These are phyloP conservation scores for Euproctis similis DNA, from an alignment of 2,888 invertebrate genomes.

Conservation along the genomic window DNA sequence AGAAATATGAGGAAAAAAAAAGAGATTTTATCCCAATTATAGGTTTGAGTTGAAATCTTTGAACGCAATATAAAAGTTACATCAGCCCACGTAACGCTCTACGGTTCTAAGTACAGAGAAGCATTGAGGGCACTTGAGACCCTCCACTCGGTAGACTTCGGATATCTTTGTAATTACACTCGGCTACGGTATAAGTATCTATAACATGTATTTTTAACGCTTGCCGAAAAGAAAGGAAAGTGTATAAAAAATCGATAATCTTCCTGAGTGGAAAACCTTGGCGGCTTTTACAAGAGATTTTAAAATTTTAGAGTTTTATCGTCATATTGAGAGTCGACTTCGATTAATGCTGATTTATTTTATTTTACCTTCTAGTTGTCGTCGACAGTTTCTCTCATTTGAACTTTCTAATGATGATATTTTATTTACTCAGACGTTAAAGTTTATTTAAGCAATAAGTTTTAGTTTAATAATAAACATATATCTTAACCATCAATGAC, in stretches of 20 bases:
- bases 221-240: constrained; percentile 44
- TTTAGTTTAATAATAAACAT: no score
- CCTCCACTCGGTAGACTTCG: constrained; percentile 59
- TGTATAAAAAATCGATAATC: constrained; percentile 41
- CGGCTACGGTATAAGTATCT: constrained; percentile 45
- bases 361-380: no score
- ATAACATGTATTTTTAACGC: constrained; percentile 57
- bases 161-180: constrained; percentile 74
- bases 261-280: constrained; percentile 34
- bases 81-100: constrained; percentile 63
- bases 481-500: no score
- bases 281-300: constrained; percentile 40
- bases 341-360: constrained; percentile 41
- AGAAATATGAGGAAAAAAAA: constrained; percentile 14
- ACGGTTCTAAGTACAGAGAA: constrained; percentile 58
- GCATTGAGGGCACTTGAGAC: constrained; percentile 55
- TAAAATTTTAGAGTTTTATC: constrained; percentile 38
- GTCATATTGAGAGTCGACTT: constrained; percentile 34
- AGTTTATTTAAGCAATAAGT: no score
- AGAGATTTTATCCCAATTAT: constrained; percentile 52
- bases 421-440: no score
- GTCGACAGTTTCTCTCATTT: no score
- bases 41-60: constrained; percentile 61
- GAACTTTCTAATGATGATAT: no score
- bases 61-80: constrained; percentile 52